Percentiles rank a stretch among this genome's conserved stretches.
phyloP scores from a whole-genome alignment of 2,113 vertebrate genomes.

The Sinocyclocheilus anophthalmus region DNA sequence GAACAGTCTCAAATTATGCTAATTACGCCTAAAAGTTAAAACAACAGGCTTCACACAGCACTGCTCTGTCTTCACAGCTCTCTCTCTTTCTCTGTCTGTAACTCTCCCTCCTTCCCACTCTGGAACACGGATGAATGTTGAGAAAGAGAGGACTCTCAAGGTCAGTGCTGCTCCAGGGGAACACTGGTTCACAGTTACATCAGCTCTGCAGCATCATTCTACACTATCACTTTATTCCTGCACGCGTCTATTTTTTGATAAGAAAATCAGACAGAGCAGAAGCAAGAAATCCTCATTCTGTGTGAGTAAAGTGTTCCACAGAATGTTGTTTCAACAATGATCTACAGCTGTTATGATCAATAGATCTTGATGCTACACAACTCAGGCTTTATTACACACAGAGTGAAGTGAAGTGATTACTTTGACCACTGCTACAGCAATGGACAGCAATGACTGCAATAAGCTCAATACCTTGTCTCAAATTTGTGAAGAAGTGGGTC shows the following conservation, averaged over 20 bases:
- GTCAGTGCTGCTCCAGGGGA: conserved; percentile 31
- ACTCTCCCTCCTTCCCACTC: conserved; percentile 14
- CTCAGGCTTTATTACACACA: not conserved
- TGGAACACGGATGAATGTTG: conserved; percentile 15
- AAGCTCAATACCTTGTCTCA: not conserved
- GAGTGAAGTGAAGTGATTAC: not conserved
- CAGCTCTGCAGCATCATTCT: conserved; percentile 27
- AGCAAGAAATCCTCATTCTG: not conserved
- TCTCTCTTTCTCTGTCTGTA: not conserved
- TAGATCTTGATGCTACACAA: not conserved
- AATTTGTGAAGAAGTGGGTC: not conserved
- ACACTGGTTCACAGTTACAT: conserved; percentile 27
- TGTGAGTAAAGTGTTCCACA: not conserved
- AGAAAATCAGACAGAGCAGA: conserved; percentile 1
- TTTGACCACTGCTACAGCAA: not conserved
- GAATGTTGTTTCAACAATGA: conserved; percentile 13
- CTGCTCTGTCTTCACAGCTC: not conserved
- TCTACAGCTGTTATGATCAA: conserved; percentile 23
- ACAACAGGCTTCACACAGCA: too few relatives aligned
- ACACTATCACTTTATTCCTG: conserved; percentile 34
- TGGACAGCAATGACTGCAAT: not conserved
- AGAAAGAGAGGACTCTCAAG: conserved; percentile 30
- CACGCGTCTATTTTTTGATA: not conserved
- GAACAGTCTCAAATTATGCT: not conserved
- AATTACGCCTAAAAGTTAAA: not conserved